Conservation (phyloP, 2,888 invertebrate species). For the Apodemia mormo region DNA sequence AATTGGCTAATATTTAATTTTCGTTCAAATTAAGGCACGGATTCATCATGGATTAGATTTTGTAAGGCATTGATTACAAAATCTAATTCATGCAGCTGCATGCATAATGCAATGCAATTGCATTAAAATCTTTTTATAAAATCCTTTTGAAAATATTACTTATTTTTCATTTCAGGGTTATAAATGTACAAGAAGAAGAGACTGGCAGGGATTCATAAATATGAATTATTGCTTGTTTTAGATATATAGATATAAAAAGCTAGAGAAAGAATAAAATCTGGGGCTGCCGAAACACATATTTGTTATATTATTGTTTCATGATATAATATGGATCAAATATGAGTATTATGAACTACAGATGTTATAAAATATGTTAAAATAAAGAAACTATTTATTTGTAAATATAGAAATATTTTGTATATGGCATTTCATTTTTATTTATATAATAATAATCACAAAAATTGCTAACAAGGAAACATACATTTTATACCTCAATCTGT, state of each 20-base stretch:
- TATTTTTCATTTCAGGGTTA: conserved; percentile 22
- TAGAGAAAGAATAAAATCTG: not conserved
- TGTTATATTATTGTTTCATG: not conserved
- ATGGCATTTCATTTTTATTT: not conserved
- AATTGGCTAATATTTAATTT: no score
- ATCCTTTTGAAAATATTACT: not conserved
- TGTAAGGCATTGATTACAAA: no score
- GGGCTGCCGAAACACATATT: not conserved
- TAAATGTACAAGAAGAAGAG: conserved; percentile 19
- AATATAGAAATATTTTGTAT: conserved; percentile 16
- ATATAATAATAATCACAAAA: not conserved
- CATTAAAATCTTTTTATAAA: no score
- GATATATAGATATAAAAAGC: no score
- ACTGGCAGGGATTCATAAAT: conserved; percentile 12
- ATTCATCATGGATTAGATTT: no score
- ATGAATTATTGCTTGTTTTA: not conserved
- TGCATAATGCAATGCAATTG: no score
- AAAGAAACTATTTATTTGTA: conserved; percentile 19
- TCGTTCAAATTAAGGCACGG: no score
- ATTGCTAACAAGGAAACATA: not conserved
- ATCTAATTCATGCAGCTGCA: no score
- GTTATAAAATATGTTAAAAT: conserved; percentile 1
- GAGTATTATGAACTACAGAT: not conserved
- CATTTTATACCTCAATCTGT: no score
- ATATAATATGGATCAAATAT: not conserved